A percentile compares a stretch with the other conserved stretches of the same genome.
phyloP scores from a whole-genome alignment of 2,113 vertebrate genomes.

The Macquaria ambigua region DNA sequence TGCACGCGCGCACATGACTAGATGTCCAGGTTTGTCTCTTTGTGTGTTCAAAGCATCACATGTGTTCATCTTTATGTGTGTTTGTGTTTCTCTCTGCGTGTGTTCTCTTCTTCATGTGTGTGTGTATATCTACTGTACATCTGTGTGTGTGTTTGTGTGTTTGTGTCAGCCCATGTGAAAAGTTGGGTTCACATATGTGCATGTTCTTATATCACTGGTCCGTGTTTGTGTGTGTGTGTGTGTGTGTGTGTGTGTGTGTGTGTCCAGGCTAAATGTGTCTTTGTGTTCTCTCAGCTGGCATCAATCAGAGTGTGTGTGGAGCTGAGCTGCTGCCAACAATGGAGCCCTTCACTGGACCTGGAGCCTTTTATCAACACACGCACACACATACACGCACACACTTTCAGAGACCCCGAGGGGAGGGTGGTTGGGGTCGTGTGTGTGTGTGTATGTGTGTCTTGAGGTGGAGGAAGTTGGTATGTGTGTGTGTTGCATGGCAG shows the following conservation, averaged over 20 bases:
- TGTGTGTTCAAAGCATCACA: background rate
- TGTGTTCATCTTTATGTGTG: background rate
- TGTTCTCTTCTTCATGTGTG: background rate
- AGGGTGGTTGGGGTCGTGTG: conserved; percentile 28
- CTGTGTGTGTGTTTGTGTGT: background rate
- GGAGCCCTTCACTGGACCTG: conserved; percentile 85
- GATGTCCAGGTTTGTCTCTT: background rate
- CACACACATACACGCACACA: conserved; percentile 50
- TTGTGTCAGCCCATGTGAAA: background rate
- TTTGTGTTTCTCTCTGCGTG: background rate
- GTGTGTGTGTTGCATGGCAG: conserved; percentile 10
- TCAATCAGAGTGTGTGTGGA: conserved; percentile 84
- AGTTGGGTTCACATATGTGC: conserved; percentile 13
- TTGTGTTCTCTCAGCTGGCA: conserved; percentile 89
- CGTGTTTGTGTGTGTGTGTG: conserved; percentile 10
- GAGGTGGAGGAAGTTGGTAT: conserved; percentile 15
- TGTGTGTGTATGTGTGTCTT: conserved; percentile 39
- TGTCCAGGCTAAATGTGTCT: conserved; percentile 81
- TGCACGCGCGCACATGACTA: background rate
- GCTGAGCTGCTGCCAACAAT: conserved; percentile 78
- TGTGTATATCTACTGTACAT: background rate
- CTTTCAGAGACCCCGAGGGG: conserved; percentile 29
- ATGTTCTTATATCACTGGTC: conserved; percentile 39
- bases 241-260: conserved; percentile 12
- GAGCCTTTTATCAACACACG: conserved; percentile 84